These are phyloP conservation scores for Paelopatides confundens DNA, from an alignment of 53 echinoderm and acorn worm species.

Conservation along the genomic window DNA sequence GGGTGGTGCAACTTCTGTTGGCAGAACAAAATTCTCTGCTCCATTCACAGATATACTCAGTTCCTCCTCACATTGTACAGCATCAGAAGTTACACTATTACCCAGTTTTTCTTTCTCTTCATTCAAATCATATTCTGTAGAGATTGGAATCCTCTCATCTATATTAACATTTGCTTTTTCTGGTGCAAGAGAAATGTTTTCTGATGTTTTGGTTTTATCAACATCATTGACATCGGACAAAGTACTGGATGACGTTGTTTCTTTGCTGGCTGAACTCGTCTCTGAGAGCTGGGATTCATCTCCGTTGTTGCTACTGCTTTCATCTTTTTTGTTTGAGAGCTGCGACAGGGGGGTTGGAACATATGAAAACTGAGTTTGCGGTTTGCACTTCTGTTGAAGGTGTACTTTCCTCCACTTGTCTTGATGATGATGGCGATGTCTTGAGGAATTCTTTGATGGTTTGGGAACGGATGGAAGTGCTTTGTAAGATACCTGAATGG, in stretches of 20 bases:
- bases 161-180: too few relatives aligned
- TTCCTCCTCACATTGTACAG: not conserved
- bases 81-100: not conserved
- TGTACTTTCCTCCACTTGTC: not conserved
- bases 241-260: not conserved
- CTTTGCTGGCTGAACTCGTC: not conserved
- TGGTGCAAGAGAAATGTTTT: not conserved
- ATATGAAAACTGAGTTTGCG: conserved; percentile 42
- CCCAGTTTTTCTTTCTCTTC: not conserved
- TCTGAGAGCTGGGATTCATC: not conserved
- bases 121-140: not conserved
- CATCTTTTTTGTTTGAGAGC: not conserved
- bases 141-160: not conserved
- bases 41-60: not conserved
- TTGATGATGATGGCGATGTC: conserved; percentile 39
- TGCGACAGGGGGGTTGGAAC: conserved; percentile 67
- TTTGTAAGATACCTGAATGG: conserved; percentile 48
- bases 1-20: not conserved
- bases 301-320: not conserved
- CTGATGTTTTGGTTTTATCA: not conserved
- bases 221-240: not conserved
- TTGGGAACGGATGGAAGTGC: conserved; percentile 59
- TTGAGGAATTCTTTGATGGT: conserved; percentile 10
- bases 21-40: not conserved
- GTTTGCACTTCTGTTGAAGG: not conserved